Conservation (phyloP, 2,888 invertebrate species). For the Neria commutata region DNA sequence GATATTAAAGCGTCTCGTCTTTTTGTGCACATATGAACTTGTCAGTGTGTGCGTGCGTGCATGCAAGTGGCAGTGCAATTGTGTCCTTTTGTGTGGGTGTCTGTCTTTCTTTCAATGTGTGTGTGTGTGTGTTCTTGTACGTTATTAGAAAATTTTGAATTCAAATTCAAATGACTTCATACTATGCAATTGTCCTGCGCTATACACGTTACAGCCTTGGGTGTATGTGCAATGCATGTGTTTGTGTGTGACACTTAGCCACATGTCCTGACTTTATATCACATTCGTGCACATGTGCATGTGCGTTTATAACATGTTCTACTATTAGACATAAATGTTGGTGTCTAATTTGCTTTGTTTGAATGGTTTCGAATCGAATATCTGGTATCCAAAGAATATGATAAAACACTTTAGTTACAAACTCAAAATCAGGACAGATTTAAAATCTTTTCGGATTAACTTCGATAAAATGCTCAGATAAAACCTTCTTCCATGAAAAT, state of each 20-base stretch:
- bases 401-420: no score
- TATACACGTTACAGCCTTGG: not conserved
- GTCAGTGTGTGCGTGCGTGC: constrained; percentile 12
- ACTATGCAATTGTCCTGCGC: constrained; percentile 26
- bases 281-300: not conserved
- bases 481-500: no score
- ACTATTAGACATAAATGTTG: constrained; percentile 41
- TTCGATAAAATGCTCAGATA: no score
- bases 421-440: no score
- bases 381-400: no score
- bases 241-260: not conserved
- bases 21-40: constrained; percentile 23
- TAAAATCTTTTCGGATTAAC: no score
- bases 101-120: constrained; percentile 18
- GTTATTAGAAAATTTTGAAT: constrained; percentile 53
- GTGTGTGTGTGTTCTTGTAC: constrained; percentile 38
- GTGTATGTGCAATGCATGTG: constrained; percentile 8
- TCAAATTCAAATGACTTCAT: constrained; percentile 54
- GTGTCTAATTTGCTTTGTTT: constrained; percentile 36
- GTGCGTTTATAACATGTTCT: constrained; percentile 29
- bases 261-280: not conserved
- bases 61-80: not conserved
- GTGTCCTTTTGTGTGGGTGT: not conserved
- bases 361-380: no score
- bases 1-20: constrained; percentile 30